Evolutionary conservation across 2,113 vertebrate genomes (phyloP).

Genomic region (Periophthalmodon schlosseri): DNA sequence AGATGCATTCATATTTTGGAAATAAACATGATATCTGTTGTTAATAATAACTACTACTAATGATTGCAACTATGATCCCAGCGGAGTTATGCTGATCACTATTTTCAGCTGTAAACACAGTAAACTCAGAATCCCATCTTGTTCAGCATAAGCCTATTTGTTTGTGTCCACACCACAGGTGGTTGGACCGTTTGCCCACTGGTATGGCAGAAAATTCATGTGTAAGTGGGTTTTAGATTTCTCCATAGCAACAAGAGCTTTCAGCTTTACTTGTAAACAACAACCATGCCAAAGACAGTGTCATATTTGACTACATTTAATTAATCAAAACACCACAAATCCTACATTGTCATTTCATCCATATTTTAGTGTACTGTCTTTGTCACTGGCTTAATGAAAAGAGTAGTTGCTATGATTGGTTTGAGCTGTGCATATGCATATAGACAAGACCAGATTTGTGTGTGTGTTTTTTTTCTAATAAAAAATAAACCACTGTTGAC

Average conservation of each 20-base stretch:
- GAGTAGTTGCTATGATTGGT: background rate
- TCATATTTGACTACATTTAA: too few relatives aligned
- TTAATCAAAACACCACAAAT: too few relatives aligned
- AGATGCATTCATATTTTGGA: slow-evolving; percentile 28
- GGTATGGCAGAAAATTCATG: background rate
- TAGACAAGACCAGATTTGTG: too few relatives aligned
- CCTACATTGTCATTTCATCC: too few relatives aligned
- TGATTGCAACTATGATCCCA: background rate
- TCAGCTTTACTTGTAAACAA: background rate
- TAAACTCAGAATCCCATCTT: background rate
- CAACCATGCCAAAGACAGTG: background rate
- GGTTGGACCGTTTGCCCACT: background rate
- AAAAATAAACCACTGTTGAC: background rate
- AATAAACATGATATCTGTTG: slow-evolving; percentile 34
- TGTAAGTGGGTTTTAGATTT: slow-evolving; percentile 2
- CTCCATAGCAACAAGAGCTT: background rate
- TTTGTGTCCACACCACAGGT: slow-evolving; percentile 1
- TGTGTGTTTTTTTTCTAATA: too few relatives aligned
- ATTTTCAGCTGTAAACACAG: too few relatives aligned
- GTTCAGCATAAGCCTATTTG: background rate
- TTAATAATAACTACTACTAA: slow-evolving; percentile 18
- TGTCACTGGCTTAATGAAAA: background rate
- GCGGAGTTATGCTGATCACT: too few relatives aligned
- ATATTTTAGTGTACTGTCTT: background rate
- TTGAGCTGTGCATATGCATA: too few relatives aligned